These are phyloP conservation scores for Fregata magnificens DNA, from an alignment of 2,113 vertebrate genomes.

Conservation along the genomic window DNA sequence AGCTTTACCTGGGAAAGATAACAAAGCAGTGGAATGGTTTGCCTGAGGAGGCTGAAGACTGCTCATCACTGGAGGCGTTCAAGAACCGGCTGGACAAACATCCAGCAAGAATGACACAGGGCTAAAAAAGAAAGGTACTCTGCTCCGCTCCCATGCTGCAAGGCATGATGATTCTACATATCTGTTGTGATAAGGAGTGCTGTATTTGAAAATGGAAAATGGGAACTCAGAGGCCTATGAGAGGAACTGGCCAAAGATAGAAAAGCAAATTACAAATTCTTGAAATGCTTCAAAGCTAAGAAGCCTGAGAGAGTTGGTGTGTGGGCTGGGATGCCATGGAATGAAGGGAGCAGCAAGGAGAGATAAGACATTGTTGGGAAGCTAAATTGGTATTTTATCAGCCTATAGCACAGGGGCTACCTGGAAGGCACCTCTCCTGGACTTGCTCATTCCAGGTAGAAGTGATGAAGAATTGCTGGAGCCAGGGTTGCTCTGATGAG, in stretches of 20 bases:
- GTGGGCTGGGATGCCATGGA: background rate
- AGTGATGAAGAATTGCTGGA: background rate
- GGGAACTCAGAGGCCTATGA: background rate
- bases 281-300: conserved; percentile 28
- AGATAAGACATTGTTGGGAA: background rate
- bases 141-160: background rate
- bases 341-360: background rate
- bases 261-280: conserved; percentile 32
- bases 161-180: background rate
- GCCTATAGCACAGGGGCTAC: background rate
- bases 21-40: background rate
- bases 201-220: background rate
- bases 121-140: background rate
- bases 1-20: background rate
- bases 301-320: conserved; percentile 5
- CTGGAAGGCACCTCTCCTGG: background rate
- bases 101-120: background rate
- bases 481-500: background rate
- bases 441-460: background rate
- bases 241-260: background rate
- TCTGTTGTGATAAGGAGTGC: background rate
- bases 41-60: background rate
- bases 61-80: background rate
- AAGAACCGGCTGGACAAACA: background rate
- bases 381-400: conserved; percentile 9